phyloP scores from a whole-genome alignment of 1,140 invertebrate genomes.

The Sitodiplosis mosellana region DNA sequence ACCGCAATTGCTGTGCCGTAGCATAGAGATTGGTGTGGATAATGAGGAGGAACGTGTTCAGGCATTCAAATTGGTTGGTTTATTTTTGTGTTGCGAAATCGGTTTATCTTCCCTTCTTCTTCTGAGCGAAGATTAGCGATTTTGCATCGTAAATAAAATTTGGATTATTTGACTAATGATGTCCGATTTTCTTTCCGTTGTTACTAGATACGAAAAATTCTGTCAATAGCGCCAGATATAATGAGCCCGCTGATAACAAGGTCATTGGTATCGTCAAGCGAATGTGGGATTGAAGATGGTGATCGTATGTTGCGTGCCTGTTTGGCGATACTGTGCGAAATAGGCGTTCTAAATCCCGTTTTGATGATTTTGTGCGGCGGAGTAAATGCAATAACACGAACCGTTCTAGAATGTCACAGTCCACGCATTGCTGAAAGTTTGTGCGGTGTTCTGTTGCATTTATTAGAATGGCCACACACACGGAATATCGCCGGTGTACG shows the following conservation, averaged over 20 bases:
- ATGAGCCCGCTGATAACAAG: conserved; percentile 37
- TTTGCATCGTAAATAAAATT: too few relatives aligned
- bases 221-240: conserved; percentile 18
- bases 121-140: too few relatives aligned
- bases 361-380: conserved; percentile 68
- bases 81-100: too few relatives aligned
- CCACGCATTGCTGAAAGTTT: conserved; percentile 67
- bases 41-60: conserved; percentile 83
- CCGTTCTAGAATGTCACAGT: conserved; percentile 61
- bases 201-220: conserved; percentile 18
- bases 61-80: conserved; percentile 60
- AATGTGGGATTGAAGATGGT: conserved; percentile 55
- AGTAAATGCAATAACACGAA: conserved; percentile 60
- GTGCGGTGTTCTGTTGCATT: conserved; percentile 65
- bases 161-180: not conserved
- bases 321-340: conserved; percentile 69
- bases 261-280: conserved; percentile 63
- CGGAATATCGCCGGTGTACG: conserved; percentile 52
- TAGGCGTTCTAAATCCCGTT: conserved; percentile 66
- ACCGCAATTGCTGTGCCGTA: conserved; percentile 56
- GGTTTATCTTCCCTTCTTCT: too few relatives aligned
- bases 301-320: conserved; percentile 64
- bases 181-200: not conserved
- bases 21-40: conserved; percentile 61
- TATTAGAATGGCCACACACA: conserved; percentile 74